Conservation (phyloP, 2,888 invertebrate genomes). For the Margaritifera margaritifera region DNA sequence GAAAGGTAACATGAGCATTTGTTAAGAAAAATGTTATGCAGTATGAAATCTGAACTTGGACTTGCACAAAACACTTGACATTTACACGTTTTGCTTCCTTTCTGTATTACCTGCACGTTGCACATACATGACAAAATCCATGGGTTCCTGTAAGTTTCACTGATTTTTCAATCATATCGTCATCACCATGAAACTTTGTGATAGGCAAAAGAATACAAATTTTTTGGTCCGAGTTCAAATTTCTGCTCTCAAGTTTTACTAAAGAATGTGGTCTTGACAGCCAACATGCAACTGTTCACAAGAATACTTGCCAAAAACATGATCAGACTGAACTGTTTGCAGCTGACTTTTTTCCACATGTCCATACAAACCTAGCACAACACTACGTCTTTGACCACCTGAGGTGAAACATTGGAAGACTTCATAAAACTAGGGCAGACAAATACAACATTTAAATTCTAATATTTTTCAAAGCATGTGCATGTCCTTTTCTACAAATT, state of each 20-base stretch:
- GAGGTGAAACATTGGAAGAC: slow-evolving; percentile 19
- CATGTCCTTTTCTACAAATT: neutral
- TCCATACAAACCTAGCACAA: slow-evolving; percentile 42
- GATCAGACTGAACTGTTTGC: neutral
- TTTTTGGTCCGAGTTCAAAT: neutral
- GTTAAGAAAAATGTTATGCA: too few relatives aligned
- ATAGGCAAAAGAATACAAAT: too few relatives aligned
- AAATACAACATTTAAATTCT: neutral
- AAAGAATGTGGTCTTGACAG: neutral
- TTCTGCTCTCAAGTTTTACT: neutral
- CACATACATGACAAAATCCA: too few relatives aligned
- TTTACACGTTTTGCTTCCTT: too few relatives aligned
- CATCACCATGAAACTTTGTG: too few relatives aligned
- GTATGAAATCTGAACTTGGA: too few relatives aligned
- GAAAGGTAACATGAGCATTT: too few relatives aligned
- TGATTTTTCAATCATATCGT: too few relatives aligned
- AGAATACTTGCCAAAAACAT: slow-evolving; percentile 19
- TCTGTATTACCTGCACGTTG: too few relatives aligned
- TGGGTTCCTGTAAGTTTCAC: too few relatives aligned
- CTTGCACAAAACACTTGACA: too few relatives aligned
- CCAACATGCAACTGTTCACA: neutral
- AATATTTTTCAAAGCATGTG: neutral
- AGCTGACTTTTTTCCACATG: slow-evolving; percentile 26
- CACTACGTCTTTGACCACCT: slow-evolving; percentile 36
- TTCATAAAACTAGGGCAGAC: neutral